Conservation (phyloP, 2,797 vertebrate genomes). For the Serranus cabrilla region DNA sequence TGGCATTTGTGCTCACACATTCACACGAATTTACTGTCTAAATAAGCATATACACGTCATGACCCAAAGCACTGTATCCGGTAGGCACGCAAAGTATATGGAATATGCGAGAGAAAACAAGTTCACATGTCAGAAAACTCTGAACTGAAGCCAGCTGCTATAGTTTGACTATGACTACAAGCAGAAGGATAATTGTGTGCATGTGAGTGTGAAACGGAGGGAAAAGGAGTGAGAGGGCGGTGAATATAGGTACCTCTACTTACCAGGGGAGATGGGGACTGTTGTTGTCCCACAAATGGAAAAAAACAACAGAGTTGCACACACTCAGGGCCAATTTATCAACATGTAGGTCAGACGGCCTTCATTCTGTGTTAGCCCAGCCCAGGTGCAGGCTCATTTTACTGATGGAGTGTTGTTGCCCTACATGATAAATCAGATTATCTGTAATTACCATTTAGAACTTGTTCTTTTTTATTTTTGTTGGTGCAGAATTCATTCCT, state of each 20-base stretch:
- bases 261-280: neutral
- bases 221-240: neutral
- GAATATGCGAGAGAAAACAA: neutral
- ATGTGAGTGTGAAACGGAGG: slow-evolving; percentile 7
- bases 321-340: slow-evolving; percentile 11
- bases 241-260: neutral
- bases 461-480: neutral
- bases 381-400: slow-evolving; percentile 31
- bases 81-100: neutral
- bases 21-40: neutral
- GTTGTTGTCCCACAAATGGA: neutral
- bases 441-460: slow-evolving; percentile 30
- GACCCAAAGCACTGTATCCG: neutral
- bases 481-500: neutral
- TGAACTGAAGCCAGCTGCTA: neutral
- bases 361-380: slow-evolving; percentile 9
- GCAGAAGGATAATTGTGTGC: neutral
- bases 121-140: neutral
- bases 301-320: neutral
- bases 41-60: slow-evolving; percentile 5
- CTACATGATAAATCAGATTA: slow-evolving; percentile 20
- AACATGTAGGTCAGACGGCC: slow-evolving; percentile 31
- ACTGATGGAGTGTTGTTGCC: slow-evolving; percentile 8
- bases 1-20: slow-evolving; percentile 14
- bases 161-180: neutral